Evolutionary conservation across 1,140 invertebrate species (phyloP), one percentile per base, ranked within the genome.

Genomic region (Nilaparvata lugens): DNA sequence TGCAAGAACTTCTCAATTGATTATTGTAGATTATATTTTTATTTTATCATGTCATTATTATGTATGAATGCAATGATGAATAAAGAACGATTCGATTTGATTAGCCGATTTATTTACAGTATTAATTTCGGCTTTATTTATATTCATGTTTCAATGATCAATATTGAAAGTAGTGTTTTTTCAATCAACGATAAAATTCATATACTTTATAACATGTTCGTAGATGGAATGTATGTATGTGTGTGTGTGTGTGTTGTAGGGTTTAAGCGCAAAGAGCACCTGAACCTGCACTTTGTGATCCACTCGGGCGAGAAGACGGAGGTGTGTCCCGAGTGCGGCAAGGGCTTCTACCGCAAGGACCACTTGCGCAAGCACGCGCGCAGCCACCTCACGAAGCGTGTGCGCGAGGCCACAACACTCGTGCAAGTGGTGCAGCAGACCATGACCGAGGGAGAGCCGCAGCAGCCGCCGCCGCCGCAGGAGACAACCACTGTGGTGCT

Each of bases 301-400:
- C 87, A 89, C 72, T 87, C 86, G 4, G 87, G 86, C 18, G 84
- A 89, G 66, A 91, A 91, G 72, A 88, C 86, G 1, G 86, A 90
- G 71, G 68, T 73, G 38, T 76, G 75, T 63, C 66, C 68, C 1
- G 83, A 86, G 63, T 87, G 85, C 66, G 82, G 83, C 16, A 87
- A 87, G 77, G 87, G 86, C 19, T 91, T 91, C 67, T 90, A 89
- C 70, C 79, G 88, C n/a, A 89, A 88, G 64, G 88, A 91, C 69
- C 88, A 91, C 71, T 74, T 90, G 51, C 78, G 65, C 28, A 71
- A 69, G 60, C 69, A 69, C 69, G 80, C 86, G 19, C 80, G 85
- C 42, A 87, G 85, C 19, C 88, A 90, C 71, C 75, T 85, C 60
- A 80, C 83, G 18, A 83, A 85, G 68, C 77, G 86, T 23, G 78